Evolutionary conservation across 2,888 invertebrate species (phyloP).

Genomic region (Ectemnius lituratus): DNA sequence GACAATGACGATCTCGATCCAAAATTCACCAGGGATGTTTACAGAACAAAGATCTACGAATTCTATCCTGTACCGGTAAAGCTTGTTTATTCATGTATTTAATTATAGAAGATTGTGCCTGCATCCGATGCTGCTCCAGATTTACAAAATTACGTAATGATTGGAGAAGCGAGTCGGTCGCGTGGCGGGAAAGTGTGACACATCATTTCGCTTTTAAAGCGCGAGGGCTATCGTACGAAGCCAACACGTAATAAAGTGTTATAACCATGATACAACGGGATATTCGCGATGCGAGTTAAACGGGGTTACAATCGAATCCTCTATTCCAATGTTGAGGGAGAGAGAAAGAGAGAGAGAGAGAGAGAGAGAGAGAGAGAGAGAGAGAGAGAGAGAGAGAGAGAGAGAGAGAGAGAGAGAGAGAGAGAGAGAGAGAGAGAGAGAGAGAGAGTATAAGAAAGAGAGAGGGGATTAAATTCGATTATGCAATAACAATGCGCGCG

Average conservation of each 20-base stretch:
- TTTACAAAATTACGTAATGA: no score
- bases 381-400: not conserved
- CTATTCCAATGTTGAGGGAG: no score
- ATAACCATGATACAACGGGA: not conserved
- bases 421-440: not conserved
- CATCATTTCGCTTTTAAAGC: slow-evolving; percentile 3
- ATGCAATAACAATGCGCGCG: slow-evolving; percentile 23
- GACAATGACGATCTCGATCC: slow-evolving; percentile 92
- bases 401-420: not conserved
- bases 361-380: not conserved
- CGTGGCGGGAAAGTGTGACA: not conserved
- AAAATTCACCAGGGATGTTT: slow-evolving; percentile 89
- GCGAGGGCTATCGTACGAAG: not conserved
- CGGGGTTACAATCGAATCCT: slow-evolving; percentile 7
- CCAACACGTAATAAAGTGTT: slow-evolving; percentile 2
- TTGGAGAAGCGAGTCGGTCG: not conserved
- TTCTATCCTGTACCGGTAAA: slow-evolving; percentile 88
- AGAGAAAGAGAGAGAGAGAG: not conserved
- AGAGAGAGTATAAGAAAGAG: not conserved
- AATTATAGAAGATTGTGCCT: not conserved
- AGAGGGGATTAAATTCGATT: slow-evolving; percentile 29
- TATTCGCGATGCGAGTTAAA: not conserved
- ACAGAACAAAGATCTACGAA: slow-evolving; percentile 89
- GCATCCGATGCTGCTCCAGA: not conserved
- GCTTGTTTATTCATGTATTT: not conserved